Percentiles rank a stretch among this genome's conserved stretches.
These are phyloP conservation scores for Centruroides sculpturatus DNA, from an alignment of 1,140 invertebrate species.

Conservation along the genomic window DNA sequence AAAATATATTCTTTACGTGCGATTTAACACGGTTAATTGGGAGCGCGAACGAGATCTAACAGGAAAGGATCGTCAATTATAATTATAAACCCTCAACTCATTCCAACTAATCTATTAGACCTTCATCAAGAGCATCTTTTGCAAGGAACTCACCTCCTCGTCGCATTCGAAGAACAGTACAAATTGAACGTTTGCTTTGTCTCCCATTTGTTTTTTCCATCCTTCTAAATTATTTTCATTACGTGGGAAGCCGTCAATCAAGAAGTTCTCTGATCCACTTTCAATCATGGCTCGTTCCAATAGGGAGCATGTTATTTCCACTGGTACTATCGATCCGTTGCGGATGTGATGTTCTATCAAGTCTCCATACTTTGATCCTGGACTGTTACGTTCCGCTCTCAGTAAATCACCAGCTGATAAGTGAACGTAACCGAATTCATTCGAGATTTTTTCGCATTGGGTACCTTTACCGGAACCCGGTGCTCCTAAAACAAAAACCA, in stretches of 20 bases:
- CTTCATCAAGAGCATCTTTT: no score
- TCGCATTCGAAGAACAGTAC: slow-evolving; percentile 89
- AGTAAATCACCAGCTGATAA: slow-evolving; percentile 96
- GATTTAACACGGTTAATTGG: no score
- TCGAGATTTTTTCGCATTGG: slow-evolving; percentile 76
- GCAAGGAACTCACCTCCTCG: slow-evolving; percentile 41
- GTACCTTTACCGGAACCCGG: slow-evolving; percentile 98
- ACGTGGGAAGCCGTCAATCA: slow-evolving; percentile 97
- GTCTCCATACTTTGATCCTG: slow-evolving; percentile 75
- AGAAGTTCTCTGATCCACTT: slow-evolving; percentile 43
- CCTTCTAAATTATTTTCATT: slow-evolving; percentile 95
- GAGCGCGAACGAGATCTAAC: no score
- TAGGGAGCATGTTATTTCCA: slow-evolving; percentile 92
- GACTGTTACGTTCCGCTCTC: slow-evolving; percentile 68
- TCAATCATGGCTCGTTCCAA: slow-evolving; percentile 39
- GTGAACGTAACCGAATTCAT: slow-evolving; percentile 82
- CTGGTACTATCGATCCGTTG: slow-evolving; percentile 96
- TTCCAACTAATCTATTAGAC: no score
- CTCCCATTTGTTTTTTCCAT: slow-evolving; percentile 73
- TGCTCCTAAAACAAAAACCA: slow-evolving; percentile 87
- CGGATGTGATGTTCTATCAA: slow-evolving; percentile 86
- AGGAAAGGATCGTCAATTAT: no score
- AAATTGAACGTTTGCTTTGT: slow-evolving; percentile 70
- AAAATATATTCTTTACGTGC: no score
- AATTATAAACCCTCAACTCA: no score